Conservation (phyloP, 2,888 invertebrate species). For the Eurytoma californica region DNA sequence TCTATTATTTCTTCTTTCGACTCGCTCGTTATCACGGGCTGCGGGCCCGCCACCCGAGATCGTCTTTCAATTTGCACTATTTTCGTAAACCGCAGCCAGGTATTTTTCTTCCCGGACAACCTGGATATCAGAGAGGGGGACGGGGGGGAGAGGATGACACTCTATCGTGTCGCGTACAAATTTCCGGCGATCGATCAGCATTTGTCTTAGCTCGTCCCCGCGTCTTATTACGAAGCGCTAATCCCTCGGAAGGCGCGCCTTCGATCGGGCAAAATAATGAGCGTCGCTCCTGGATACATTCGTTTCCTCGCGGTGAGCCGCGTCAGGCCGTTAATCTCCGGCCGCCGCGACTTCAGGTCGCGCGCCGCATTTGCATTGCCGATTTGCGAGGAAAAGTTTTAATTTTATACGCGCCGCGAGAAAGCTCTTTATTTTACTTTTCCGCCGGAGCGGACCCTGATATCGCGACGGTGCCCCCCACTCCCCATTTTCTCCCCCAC, state of each 20-base stretch:
- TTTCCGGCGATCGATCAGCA: too few relatives aligned
- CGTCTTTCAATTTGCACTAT: not conserved
- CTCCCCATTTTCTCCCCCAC: not conserved
- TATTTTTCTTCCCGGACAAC: too few relatives aligned
- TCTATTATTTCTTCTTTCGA: not conserved
- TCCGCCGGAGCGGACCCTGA: not conserved
- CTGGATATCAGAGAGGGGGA: too few relatives aligned
- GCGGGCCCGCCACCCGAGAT: too few relatives aligned
- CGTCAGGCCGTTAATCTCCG: conserved; percentile 11
- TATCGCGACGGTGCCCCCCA: not conserved
- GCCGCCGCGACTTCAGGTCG: not conserved
- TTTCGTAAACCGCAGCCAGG: not conserved
- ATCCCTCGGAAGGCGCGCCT: too few relatives aligned
- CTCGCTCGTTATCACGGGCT: conserved; percentile 1
- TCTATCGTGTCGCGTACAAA: too few relatives aligned
- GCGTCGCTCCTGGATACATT: too few relatives aligned
- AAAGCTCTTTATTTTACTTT: conserved; percentile 41
- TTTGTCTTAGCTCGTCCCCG: too few relatives aligned
- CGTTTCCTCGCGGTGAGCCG: too few relatives aligned
- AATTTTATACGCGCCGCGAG: conserved; percentile 42
- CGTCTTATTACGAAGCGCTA: too few relatives aligned
- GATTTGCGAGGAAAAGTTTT: conserved; percentile 44
- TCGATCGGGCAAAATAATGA: too few relatives aligned
- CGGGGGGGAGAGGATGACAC: too few relatives aligned
- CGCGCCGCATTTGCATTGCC: conserved; percentile 42